Conservation (phyloP, 2,797 vertebrate species). For the Diplodus puntazzo region DNA sequence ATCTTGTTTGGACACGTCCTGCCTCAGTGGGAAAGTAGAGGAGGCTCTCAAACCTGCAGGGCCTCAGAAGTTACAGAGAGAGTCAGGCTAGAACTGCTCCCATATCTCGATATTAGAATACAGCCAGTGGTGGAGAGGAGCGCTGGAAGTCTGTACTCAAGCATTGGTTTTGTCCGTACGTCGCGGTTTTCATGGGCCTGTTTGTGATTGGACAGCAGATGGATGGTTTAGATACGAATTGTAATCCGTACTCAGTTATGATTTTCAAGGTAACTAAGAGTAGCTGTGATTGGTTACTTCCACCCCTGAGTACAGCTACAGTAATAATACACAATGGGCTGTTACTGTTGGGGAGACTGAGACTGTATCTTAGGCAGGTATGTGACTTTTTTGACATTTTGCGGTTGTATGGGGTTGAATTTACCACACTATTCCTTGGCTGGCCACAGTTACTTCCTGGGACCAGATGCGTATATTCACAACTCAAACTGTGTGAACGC, state of each 20-base stretch:
- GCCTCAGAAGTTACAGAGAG: slow-evolving; percentile 2
- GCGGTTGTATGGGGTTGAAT: not conserved
- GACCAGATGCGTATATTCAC: no score
- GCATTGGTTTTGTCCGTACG: no score
- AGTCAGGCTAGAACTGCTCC: slow-evolving; percentile 26
- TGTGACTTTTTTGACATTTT: not conserved
- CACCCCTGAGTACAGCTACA: no score
- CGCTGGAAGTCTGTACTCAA: no score
- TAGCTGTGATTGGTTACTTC: no score
- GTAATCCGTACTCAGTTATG: no score
- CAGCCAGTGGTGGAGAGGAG: not conserved
- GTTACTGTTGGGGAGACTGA: slow-evolving; percentile 10
- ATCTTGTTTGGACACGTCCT: slow-evolving; percentile 72
- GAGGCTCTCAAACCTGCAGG: slow-evolving; percentile 36
- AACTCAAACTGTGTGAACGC: no score
- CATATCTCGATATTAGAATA: slow-evolving; percentile 33
- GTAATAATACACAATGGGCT: slow-evolving; percentile 4
- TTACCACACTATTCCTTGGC: not conserved
- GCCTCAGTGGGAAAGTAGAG: slow-evolving; percentile 41
- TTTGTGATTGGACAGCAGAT: no score
- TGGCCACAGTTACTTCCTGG: not conserved
- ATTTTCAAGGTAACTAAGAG: no score
- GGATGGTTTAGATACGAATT: no score
- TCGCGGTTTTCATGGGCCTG: no score
- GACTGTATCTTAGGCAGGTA: slow-evolving; percentile 5